Evolutionary conservation across 2,888 invertebrate genomes (phyloP), one percentile per base, ranked within the genome.

Genomic region (Baronia brevicornis): DNA sequence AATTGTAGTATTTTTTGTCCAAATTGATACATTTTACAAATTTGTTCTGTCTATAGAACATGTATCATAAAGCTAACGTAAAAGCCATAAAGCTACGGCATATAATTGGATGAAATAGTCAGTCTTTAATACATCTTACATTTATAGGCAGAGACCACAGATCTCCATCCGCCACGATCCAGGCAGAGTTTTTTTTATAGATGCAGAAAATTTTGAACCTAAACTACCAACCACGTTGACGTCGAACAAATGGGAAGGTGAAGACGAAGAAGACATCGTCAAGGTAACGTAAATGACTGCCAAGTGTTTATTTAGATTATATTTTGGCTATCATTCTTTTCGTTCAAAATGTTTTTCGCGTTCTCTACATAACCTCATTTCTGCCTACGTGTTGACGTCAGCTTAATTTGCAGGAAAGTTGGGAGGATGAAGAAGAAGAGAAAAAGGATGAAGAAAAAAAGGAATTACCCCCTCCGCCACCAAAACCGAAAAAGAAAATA

Each of bases 361-460:
- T 51, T 46, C 29, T 17, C 44, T 39, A 57, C 56, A 59, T 84
- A 80, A 82, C 82, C 80, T 82, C 68, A 70, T 63, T 51, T 48
- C 55, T 46, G 68, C 64, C 42, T 68, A 72, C 64, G 79, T 79
- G 80, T 78, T 80, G 78, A 74, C 66, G 68, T 75, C 62, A 60
- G 48, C 52, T 57, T 38, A n/a, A 53, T 52, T 72, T 70, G 48
- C 73, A 96, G 96, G 96, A 96, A 61, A 95, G 92, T 71, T 97
- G 97, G 97, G 96, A 97, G 68, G 95, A 95, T 78, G 94, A 93
- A 22, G 92, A 94, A 48, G 90, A 90, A 60, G 94, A 94, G 55
- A 91, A 92, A 55, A 91, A 91, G 60, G 91, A 91, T 59, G 90
- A 90, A 53, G 91, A 91, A 46, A 90, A 91, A 57, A 87, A 86